Conservation (phyloP, 2,113 vertebrate genomes). For the Tenebrosternarchus preto region DNA sequence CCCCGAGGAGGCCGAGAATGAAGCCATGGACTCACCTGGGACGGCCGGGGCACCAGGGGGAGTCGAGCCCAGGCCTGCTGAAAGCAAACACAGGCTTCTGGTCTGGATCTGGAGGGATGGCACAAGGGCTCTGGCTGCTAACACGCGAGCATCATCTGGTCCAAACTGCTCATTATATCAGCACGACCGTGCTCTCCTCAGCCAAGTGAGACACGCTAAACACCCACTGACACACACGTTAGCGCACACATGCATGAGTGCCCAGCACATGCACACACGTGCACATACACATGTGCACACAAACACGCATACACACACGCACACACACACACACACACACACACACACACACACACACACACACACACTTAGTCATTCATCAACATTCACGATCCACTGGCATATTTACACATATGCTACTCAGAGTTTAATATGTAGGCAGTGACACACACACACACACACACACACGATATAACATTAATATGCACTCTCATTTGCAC, state of each 20-base stretch:
- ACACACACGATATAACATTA: constrained; percentile 38
- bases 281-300: constrained; percentile 13
- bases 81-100: constrained; percentile 67
- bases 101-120: constrained; percentile 61
- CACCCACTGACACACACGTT: constrained; percentile 50
- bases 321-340: constrained; percentile 47
- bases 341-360: constrained; percentile 32
- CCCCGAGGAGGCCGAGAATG: constrained; percentile 63
- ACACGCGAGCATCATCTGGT: constrained; percentile 57
- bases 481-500: constrained; percentile 47
- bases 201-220: constrained; percentile 52
- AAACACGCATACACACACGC: constrained; percentile 29
- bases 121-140: constrained; percentile 50
- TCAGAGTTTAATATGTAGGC: constrained; percentile 46
- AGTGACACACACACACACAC: constrained; percentile 42
- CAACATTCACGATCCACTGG: constrained; percentile 46
- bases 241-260: constrained; percentile 30
- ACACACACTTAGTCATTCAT: constrained; percentile 45
- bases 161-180: constrained; percentile 54
- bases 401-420: constrained; percentile 53
- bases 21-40: constrained; percentile 59
- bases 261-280: constrained; percentile 20
- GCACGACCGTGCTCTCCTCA: constrained; percentile 50
- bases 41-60: constrained; percentile 40
- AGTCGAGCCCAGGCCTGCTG: constrained; percentile 55